These are phyloP conservation scores for Whitmania pigra DNA, from an alignment of 1,140 invertebrate genomes.

Conservation along the genomic window DNA sequence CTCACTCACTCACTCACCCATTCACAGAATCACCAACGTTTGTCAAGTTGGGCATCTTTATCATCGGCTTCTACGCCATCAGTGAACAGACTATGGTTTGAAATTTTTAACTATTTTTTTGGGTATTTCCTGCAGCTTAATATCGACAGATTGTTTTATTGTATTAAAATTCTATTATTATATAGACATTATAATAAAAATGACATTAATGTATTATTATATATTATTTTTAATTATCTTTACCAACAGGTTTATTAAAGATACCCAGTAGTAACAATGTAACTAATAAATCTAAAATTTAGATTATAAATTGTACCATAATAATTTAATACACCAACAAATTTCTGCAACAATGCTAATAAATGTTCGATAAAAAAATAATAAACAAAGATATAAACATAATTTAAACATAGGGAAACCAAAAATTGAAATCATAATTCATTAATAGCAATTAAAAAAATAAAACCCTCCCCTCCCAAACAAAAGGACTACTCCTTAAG, in stretches of 20 bases:
- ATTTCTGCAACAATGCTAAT: no score
- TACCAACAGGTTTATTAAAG: no score
- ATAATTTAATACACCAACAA: no score
- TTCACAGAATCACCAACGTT: slow-evolving; percentile 11
- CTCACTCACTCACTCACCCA: background rate
- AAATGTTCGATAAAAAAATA: no score
- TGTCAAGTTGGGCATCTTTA: slow-evolving; percentile 25
- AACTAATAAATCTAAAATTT: no score
- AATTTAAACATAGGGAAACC: background rate
- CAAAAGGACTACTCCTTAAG: slow-evolving; percentile 41
- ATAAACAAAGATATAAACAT: no score
- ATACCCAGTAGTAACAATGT: no score
- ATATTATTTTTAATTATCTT: no score
- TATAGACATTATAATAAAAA: no score
- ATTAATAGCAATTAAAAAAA: background rate
- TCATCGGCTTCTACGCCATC: slow-evolving; percentile 26
- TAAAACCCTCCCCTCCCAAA: slow-evolving; percentile 6
- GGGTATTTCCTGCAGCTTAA: background rate
- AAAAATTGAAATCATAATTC: no score
- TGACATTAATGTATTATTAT: no score
- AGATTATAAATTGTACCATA: no score
- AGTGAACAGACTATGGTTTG: slow-evolving; percentile 28
- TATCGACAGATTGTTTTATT: background rate
- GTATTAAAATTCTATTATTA: background rate
- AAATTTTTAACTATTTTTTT: background rate